Evolutionary conservation across 2,113 vertebrate genomes (phyloP), one percentile per base, ranked within the genome.

Genomic region (Zosterops hypoxanthus): DNA sequence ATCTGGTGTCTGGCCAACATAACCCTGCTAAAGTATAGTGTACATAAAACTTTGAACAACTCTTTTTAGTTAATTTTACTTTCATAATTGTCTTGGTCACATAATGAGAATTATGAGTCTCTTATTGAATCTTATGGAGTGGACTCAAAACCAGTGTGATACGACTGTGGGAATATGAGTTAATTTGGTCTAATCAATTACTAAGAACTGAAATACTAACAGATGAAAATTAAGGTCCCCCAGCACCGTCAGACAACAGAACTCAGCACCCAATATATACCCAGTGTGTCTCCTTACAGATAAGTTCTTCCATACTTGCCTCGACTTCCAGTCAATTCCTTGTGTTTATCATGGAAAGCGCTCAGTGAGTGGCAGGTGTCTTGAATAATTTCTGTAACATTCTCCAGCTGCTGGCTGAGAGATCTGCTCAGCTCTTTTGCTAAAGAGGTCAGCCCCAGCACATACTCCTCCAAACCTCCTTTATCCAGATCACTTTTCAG

Each of bases 371-470:
- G 80, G 64, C 88, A 96, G 28, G 91, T 92, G 24, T 94, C 93
- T 56, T 25, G 61, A 65, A 98, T 64, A 41, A 46, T 96, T 71
- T 94, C 95, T 7, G 57, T 68, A 14, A 86, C 15, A 6, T 94
- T 87, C 57, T 96, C 95, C 86, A 98, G 57, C 47, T 97, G 92
- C 14, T 93, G 92, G 6, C 66, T 80, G 41, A 98, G 84, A 57
- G 93, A 92, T 73, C 70, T 65, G 56, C 82, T 95, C 77, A 98
- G 90, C 11, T 95, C 94, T 55, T 97, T 94, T 36, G 95, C 89
- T 82, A 94, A 66, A 64, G 87, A 91, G 65, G 64, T 94, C 82
- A 98, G 60, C 15, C 80, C 90, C 55, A 91, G 59, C 31, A 84
- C 28, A 44, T 86, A 84, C 5, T 94, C 72, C n/a, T 47, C 29